phyloP scores from a whole-genome alignment of 1,140 invertebrate species.

The Proales similis region DNA sequence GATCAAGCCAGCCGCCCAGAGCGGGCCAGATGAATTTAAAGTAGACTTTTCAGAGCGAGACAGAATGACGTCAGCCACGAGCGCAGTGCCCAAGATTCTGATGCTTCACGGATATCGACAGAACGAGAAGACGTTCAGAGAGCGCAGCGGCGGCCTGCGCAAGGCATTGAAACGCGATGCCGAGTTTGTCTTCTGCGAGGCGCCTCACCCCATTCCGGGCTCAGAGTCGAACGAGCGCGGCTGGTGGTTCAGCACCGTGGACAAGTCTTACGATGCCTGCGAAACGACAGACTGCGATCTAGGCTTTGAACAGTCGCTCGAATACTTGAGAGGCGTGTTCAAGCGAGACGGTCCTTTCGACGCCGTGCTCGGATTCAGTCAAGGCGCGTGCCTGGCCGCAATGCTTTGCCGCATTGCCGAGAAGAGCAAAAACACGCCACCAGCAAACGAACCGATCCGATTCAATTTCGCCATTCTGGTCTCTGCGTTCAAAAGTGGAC shows the following conservation, averaged over 20 bases:
- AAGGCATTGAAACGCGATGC: constrained; percentile 27
- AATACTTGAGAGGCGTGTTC: neutral
- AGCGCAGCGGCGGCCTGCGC: constrained; percentile 29
- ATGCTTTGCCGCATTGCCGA: constrained; percentile 8
- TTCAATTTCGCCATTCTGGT: constrained; percentile 37
- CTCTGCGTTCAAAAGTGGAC: constrained; percentile 37
- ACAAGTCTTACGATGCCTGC: constrained; percentile 11
- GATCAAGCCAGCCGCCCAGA: no score
- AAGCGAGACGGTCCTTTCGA: constrained; percentile 20
- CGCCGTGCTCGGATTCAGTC: constrained; percentile 35
- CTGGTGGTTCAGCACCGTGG: constrained; percentile 37
- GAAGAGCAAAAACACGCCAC: constrained; percentile 25
- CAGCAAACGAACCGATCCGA: no score
- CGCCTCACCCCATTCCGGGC: constrained; percentile 10
- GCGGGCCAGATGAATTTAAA: no score
- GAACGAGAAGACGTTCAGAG: constrained; percentile 13
- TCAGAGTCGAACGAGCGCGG: constrained; percentile 9
- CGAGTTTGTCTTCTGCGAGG: constrained; percentile 32
- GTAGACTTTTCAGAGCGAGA: no score
- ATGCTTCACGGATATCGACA: constrained; percentile 38
- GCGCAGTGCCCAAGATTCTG: constrained; percentile 17
- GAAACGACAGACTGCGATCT: constrained; percentile 4
- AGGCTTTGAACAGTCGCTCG: constrained; percentile 24
- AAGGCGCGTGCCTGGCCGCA: constrained; percentile 37
- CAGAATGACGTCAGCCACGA: no score